These are phyloP conservation scores for Hydraecia micacea DNA, from an alignment of 2,888 invertebrate genomes.

Conservation along the genomic window DNA sequence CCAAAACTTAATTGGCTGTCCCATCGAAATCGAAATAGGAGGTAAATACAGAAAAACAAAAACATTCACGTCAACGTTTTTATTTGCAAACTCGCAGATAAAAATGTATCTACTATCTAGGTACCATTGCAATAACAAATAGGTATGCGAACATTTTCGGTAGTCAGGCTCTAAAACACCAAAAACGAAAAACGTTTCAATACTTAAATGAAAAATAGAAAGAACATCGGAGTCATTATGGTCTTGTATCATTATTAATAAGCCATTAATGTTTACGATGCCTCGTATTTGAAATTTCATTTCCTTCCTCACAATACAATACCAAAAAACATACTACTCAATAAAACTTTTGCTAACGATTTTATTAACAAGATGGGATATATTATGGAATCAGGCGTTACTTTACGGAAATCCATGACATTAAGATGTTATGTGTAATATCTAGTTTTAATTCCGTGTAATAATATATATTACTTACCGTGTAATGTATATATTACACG, in stretches of 20 bases:
- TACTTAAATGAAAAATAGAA: neutral
- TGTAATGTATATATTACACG: too few species aligned
- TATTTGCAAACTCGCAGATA: neutral
- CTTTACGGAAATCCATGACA: too few species aligned
- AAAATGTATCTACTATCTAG: neutral
- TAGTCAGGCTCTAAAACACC: neutral
- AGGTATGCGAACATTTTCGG: neutral
- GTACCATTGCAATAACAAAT: neutral
- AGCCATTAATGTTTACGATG: neutral
- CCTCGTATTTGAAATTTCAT: neutral
- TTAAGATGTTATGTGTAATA: too few species aligned
- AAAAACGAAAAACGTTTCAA: too few species aligned
- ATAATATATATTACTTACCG: too few species aligned
- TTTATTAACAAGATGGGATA: conserved; percentile 4
- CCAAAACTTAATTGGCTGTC: neutral
- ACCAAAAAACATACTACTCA: too few species aligned
- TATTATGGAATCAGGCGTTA: too few species aligned
- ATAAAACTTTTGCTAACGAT: too few species aligned
- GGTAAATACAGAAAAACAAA: neutral
- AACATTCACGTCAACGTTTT: neutral
- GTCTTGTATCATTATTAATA: neutral
- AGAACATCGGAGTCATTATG: neutral
- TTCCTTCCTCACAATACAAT: neutral
- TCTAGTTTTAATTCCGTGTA: too few species aligned
- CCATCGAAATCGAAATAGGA: neutral